Base-by-base conservation (phyloP, 2,888 invertebrate genomes). In the Latrodectus hesperus region DNA sequence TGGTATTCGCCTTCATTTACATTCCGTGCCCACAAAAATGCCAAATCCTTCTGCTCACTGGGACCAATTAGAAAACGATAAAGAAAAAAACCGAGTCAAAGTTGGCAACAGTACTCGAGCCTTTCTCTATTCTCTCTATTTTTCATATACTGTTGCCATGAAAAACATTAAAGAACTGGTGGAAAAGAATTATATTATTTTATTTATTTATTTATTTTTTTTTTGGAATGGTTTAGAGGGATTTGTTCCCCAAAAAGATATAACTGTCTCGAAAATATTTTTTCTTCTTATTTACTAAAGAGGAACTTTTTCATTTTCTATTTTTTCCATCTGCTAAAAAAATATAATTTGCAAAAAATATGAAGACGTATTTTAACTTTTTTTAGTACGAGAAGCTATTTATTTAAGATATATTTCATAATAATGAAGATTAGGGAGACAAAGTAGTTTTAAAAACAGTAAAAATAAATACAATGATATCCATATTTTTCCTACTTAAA, bases 11-110 rank as follows among this genome's bases (percentile, higher is more conserved):
- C 10, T 12, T n/a, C 60, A 60, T 60, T 60, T 60, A n/a, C 60
- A 60, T 60, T 16, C 12, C 12, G 12, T 60, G 60, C 60, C 12
- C 60, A n/a, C n/a, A n/a, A 60, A n/a, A 60, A 60, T 60, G 60
- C 60, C 60, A 60, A 60, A 60, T 60, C 60, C 60, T 60, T 60
- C 60, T 60, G 60, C 60, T 60, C 60, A 60, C 12, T 16, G 60
- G 60, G 60, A 60, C 60, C 60, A 60, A 60, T 60, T 60, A 60
- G 60, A 60, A 38, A 38, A 60, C 60, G 60, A 10, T 16, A 60
- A 60, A 12, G 12, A n/a, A 60, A 60, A 60, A 60, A 60, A n/a
- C 0, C 3, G 60, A 60, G 60, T 60, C n/a, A 60, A 12, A 60
- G 60, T 60, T 55, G n/a, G 60, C n/a, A 60, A 16, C 6, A 60